Percentiles rank a stretch among this genome's conserved stretches.
These are phyloP conservation scores for Thrips palmi DNA, from an alignment of 1,140 invertebrate genomes.

Conservation along the genomic window DNA sequence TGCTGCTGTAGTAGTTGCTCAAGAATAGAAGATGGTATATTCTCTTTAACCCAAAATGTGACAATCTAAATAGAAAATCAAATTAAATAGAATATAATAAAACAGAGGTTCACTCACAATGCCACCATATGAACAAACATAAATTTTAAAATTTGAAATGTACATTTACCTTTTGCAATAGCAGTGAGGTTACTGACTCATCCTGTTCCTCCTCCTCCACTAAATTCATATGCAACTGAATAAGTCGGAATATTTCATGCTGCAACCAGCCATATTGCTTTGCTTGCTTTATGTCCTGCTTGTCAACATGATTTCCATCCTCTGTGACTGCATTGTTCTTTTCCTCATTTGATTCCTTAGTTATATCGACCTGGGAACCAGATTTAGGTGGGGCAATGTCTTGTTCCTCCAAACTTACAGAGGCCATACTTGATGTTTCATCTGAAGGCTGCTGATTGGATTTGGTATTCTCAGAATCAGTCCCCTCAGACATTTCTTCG, in stretches of 20 bases:
- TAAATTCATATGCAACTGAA: no score
- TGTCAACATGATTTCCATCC: constrained; percentile 8
- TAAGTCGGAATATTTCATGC: no score
- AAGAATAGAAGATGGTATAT: constrained; percentile 22
- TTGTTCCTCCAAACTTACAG: constrained; percentile 6
- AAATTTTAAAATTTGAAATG: constrained; percentile 20
- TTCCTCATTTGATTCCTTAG: constrained; percentile 1
- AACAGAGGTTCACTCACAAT: constrained; percentile 20
- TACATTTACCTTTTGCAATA: constrained; percentile 17
- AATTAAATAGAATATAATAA: constrained; percentile 22
- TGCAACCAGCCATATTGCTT: not conserved
- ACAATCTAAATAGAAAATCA: constrained; percentile 23
- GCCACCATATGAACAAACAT: no score
- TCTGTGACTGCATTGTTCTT: constrained; percentile 8
- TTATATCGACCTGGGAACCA: constrained; percentile 4
- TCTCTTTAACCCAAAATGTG: constrained; percentile 26
- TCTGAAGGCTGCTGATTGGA: not conserved
- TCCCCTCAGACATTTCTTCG: constrained; percentile 25
- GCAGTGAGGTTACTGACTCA: constrained; percentile 7
- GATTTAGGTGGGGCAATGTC: not conserved
- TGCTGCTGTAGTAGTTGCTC: constrained; percentile 26
- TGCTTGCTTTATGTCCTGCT: constrained; percentile 11
- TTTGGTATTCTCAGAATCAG: constrained; percentile 17
- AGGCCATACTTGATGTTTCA: constrained; percentile 8
- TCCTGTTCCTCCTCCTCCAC: not conserved